Evolutionary conservation across 2,888 invertebrate species (phyloP).

Genomic region (Dasysyrphus albostriatus): DNA sequence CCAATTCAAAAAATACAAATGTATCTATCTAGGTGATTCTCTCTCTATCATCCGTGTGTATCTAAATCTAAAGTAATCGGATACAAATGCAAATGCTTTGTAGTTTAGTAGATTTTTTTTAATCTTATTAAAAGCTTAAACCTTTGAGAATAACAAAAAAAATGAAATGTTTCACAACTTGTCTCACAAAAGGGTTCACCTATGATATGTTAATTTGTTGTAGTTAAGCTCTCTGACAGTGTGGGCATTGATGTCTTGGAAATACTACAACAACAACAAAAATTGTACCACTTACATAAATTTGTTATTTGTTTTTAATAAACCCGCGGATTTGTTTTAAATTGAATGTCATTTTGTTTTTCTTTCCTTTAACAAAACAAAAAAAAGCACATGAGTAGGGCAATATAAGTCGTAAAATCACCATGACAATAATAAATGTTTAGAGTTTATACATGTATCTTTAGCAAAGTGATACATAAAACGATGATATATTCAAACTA

Average conservation of each 20-base stretch:
- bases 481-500: slow-evolving; percentile 25
- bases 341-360: slow-evolving; percentile 13
- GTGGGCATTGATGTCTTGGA: slow-evolving; percentile 1
- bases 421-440: slow-evolving; percentile 31
- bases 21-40: slow-evolving; percentile 1
- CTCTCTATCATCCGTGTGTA: neutral
- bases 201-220: slow-evolving; percentile 33
- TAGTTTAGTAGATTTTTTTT: slow-evolving; percentile 21
- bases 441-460: neutral
- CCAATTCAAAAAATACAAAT: neutral
- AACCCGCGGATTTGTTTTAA: slow-evolving; percentile 28
- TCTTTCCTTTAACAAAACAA: neutral
- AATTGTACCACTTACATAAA: slow-evolving; percentile 52
- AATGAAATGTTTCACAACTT: slow-evolving; percentile 36
- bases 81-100: slow-evolving; percentile 14
- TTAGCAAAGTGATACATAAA: neutral
- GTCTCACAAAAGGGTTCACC: slow-evolving; percentile 16
- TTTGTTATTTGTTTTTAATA: slow-evolving; percentile 58
- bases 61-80: slow-evolving; percentile 13
- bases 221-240: neutral
- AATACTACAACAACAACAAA: neutral
- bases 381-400: slow-evolving; percentile 6
- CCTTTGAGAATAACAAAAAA: slow-evolving; percentile 4
- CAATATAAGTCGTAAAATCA: slow-evolving; percentile 22
- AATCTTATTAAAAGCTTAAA: slow-evolving; percentile 28